A percentile compares a stretch with the other conserved stretches of the same genome.
Evolutionary conservation across 1,140 invertebrate species (phyloP).

Genomic region (Heliconius eleuchia): DNA sequence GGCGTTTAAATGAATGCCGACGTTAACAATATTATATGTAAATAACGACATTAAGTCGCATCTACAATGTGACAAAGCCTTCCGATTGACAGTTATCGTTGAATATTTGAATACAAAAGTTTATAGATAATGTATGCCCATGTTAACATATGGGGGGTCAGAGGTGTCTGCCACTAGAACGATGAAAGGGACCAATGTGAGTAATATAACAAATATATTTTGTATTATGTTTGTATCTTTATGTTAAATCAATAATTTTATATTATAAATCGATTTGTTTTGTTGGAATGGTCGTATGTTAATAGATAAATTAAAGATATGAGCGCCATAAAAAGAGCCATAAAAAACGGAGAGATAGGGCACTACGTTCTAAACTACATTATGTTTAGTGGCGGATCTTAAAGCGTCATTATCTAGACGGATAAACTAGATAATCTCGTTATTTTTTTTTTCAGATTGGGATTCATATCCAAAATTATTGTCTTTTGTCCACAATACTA

Average conservation of each 20-base stretch:
- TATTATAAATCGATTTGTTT: background rate
- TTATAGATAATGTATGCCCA: constrained; percentile 14
- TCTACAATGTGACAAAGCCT: constrained; percentile 32
- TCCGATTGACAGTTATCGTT: constrained; percentile 15
- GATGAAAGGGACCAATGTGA: background rate
- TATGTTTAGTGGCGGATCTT: too few relatives aligned
- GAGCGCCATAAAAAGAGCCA: too few relatives aligned
- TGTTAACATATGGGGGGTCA: constrained; percentile 28
- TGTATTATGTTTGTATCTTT: background rate
- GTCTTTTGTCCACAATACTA: too few relatives aligned
- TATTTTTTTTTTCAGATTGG: too few relatives aligned
- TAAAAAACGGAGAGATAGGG: too few relatives aligned
- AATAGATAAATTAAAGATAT: too few relatives aligned
- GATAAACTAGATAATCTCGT: too few relatives aligned
- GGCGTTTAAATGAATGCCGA: constrained; percentile 11
- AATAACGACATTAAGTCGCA: constrained; percentile 27
- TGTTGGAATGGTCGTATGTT: background rate
- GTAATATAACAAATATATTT: background rate
- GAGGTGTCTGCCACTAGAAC: constrained; percentile 8
- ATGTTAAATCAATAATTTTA: background rate
- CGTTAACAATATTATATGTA: constrained; percentile 33
- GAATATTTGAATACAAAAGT: constrained; percentile 22
- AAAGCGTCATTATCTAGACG: too few relatives aligned
- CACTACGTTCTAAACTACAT: too few relatives aligned
- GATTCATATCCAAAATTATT: too few relatives aligned